Base-by-base conservation (phyloP, 2,113 vertebrate species). In the Rostratula benghalensis region DNA sequence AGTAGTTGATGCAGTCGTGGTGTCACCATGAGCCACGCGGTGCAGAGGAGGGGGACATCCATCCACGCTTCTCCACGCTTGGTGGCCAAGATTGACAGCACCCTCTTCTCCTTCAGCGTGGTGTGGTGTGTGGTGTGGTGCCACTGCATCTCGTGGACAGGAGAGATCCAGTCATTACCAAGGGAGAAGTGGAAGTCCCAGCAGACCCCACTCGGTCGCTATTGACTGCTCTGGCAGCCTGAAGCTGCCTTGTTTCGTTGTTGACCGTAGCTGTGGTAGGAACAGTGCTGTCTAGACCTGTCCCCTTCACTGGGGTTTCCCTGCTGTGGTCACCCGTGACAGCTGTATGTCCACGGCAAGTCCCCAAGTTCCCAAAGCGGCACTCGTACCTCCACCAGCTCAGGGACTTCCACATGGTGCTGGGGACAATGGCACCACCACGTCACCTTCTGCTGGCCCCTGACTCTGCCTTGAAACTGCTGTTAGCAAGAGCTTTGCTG, bases 121-220 rank as follows among this genome's bases (percentile, higher is more conserved):
- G 11, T 12, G 43, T 65, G 82, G 20, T 56, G 11, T 12, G 43
- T 65, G 82, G 20, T 56, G 0, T 14, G 61, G 33, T 76, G 53
- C 88, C 76, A 45, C 20, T 43, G 61, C 57, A 20, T 24, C 82
- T 60, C 4, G 1, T 45, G 70, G 81, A 20, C 51, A 54, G 64
- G 53, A 48, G 51, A 45, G n/a, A 24, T 13, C 27, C 85, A 23
- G 31, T 77, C 59, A 35, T 77, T 45, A 45, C 41, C 0, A 1
- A 92, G 57, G 37, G 79, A 92, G 90, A 93, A 92, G 69, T 87
- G 92, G 92, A 87, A 91, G 69, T 79, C 60, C 35, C 50, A 16
- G 59, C 65, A 70, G 48, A 18, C 70, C 51, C 10, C 13, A 16
- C 41, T 51, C 41, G 35, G 50, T 43, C 4, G 4, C 60, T 54